These are phyloP conservation scores for Lordiphosa fenestrarum DNA, from an alignment of 2,888 invertebrate species.

Conservation along the genomic window DNA sequence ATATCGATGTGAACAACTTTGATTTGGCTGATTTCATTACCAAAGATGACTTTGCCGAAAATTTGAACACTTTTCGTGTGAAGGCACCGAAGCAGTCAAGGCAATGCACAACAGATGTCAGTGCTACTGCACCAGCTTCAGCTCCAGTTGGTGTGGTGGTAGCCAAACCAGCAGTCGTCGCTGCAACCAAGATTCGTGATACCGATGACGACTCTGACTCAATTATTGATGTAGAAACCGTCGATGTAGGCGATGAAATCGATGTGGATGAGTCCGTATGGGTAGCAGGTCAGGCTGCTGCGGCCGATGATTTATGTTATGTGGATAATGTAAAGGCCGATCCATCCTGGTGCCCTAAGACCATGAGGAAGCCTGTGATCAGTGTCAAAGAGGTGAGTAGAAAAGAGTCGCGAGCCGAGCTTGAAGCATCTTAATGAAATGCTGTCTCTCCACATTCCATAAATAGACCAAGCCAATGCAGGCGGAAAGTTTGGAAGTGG, in stretches of 20 bases:
- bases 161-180: constrained; percentile 15
- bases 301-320: constrained; percentile 52
- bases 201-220: constrained; percentile 78
- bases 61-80: constrained; percentile 27
- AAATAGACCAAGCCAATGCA: constrained; percentile 20
- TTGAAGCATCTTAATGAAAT: constrained; percentile 24
- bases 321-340: constrained; percentile 76
- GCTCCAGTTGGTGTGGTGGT: not conserved
- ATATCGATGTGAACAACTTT: constrained; percentile 76
- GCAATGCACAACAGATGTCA: not conserved
- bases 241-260: constrained; percentile 75
- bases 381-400: constrained; percentile 65
- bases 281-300: constrained; percentile 7
- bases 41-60: constrained; percentile 76
- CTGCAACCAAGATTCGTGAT: constrained; percentile 41
- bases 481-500: not conserved
- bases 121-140: not conserved
- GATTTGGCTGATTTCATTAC: constrained; percentile 80
- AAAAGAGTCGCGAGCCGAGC: constrained; percentile 3
- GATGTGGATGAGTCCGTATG: constrained; percentile 64
- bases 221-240: constrained; percentile 79
- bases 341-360: constrained; percentile 78
- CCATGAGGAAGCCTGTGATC: constrained; percentile 38
- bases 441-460: constrained; percentile 1
- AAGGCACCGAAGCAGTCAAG: constrained; percentile 10